Conservation (phyloP, 2,797 vertebrate genomes). For the Antrozous pallidus region DNA sequence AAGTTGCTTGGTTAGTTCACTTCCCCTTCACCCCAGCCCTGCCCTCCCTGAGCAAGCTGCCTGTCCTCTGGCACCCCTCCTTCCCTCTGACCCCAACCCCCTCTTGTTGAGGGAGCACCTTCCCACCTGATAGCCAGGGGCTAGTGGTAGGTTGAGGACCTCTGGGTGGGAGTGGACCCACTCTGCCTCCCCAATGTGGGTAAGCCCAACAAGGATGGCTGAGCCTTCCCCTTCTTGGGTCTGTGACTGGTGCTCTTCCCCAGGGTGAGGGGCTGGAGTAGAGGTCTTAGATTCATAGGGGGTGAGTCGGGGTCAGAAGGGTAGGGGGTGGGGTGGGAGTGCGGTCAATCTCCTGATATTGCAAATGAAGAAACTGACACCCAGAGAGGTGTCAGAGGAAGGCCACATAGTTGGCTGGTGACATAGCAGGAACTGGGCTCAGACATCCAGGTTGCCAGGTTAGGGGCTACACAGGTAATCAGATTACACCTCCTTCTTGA, state of each 20-base stretch:
- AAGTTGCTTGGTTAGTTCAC: conserved; percentile 8
- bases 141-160: background rate
- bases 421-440: background rate
- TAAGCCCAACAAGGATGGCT: background rate
- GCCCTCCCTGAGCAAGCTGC: background rate
- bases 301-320: background rate
- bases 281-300: background rate
- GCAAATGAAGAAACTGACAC: background rate
- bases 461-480: background rate
- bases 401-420: background rate
- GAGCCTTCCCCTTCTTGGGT: background rate
- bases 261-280: background rate
- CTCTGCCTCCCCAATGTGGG: background rate
- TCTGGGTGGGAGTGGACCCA: rapidly evolving
- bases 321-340: too few species aligned
- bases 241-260: background rate
- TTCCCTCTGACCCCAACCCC: background rate
- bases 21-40: background rate
- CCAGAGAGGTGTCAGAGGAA: background rate
- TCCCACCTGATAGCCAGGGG: background rate
- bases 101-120: background rate
- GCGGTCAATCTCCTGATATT: background rate
- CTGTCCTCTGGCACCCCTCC: background rate
- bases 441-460: background rate
- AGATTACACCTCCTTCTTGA: background rate